Percentiles rank a stretch among this genome's conserved stretches.
Evolutionary conservation across 2,888 invertebrate genomes (phyloP).

Genomic region (Halocaridina rubra): DNA sequence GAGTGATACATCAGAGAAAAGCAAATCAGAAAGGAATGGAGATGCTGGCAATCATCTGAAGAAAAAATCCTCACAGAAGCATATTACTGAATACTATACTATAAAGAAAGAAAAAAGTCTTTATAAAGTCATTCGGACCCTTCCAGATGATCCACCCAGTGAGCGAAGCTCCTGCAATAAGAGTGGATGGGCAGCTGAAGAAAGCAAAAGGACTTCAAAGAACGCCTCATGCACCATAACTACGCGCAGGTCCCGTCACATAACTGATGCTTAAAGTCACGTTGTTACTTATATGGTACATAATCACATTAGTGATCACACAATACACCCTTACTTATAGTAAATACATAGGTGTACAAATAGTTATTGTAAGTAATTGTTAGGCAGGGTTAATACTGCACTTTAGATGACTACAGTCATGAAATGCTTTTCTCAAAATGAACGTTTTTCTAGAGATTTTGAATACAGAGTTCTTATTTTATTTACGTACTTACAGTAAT

Average conservation of each 20-base stretch:
- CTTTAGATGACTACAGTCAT: too few species aligned
- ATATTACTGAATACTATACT: conserved; percentile 52
- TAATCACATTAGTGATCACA: too few species aligned
- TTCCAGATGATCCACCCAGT: conserved; percentile 43
- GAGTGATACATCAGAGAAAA: conserved; percentile 30
- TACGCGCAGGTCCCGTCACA: conserved; percentile 44
- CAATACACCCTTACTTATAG: too few species aligned
- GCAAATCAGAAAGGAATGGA: conserved; percentile 29
- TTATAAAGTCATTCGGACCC: conserved; percentile 49
- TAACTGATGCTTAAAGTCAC: conserved; percentile 18
- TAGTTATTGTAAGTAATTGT: too few species aligned
- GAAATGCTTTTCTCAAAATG: background rate
- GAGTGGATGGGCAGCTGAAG: conserved; percentile 28
- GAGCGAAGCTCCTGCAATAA: conserved; percentile 8
- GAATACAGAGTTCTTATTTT: background rate
- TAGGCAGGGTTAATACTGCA: too few species aligned
- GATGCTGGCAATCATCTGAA: conserved; percentile 18
- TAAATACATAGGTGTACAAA: too few species aligned
- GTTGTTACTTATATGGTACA: background rate
- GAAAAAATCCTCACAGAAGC: conserved; percentile 40
- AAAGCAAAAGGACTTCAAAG: conserved; percentile 9
- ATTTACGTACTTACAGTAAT: background rate
- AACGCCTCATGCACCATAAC: background rate
- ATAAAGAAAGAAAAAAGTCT: conserved; percentile 49
- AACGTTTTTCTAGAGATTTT: conserved; percentile 3